Percentiles rank a stretch among this genome's conserved stretches.
Conservation (phyloP, 1,140 invertebrate genomes). For the Daktulosphaira vitifoliae region DNA sequence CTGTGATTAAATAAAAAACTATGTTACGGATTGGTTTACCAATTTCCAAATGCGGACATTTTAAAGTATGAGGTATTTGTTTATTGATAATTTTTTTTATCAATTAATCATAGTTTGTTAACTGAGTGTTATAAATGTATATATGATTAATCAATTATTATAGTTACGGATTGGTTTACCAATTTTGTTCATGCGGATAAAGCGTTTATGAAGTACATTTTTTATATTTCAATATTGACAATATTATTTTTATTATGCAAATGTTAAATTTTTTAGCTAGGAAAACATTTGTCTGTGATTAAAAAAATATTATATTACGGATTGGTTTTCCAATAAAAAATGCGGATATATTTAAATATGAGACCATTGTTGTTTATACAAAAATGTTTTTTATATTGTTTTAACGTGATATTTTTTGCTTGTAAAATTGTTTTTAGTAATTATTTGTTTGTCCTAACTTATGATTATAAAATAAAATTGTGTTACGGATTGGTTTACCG, state of each 20-base stretch:
- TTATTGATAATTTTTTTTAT: no score
- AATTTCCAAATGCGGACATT: background rate
- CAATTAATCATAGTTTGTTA: no score
- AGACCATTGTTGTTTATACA: background rate
- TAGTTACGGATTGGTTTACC: conserved; percentile 13
- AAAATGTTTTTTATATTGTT: no score
- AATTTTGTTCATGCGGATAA: background rate
- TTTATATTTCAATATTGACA: no score
- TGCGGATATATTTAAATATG: background rate
- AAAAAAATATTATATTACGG: conserved; percentile 3
- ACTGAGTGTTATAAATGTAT: no score
- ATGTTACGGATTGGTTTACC: conserved; percentile 15
- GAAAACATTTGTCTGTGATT: background rate
- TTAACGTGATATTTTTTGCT: no score
- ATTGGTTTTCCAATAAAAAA: background rate
- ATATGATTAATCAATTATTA: no score
- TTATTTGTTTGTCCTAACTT: background rate
- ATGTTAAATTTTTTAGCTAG: no score
- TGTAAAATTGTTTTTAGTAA: no score
- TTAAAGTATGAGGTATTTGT: no score
- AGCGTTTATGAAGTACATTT: background rate
- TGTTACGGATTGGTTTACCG: conserved; percentile 27
- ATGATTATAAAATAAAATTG: conserved; percentile 9
- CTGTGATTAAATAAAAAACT: no score
- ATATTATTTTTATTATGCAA: no score